Evolutionary conservation across 2,113 vertebrate species (phyloP).

Genomic region (Agelaius tricolor): DNA sequence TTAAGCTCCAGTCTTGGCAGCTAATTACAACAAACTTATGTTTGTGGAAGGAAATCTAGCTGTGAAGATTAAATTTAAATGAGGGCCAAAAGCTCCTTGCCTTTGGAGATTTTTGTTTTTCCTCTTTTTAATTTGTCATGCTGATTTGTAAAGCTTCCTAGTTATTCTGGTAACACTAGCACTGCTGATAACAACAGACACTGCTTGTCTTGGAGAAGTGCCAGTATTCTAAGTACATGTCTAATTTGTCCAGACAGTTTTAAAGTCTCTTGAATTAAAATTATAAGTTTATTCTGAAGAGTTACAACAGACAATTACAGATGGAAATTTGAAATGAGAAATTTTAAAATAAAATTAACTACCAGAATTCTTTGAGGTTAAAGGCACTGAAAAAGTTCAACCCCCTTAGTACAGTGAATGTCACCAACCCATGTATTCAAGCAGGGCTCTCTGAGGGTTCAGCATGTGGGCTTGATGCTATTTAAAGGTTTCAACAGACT

Average conservation of each 20-base stretch:
- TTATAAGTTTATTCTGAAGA: slow-evolving; percentile 35
- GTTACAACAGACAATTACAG: slow-evolving; percentile 16
- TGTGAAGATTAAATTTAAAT: slow-evolving; percentile 59
- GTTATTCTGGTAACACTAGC: slow-evolving; percentile 50
- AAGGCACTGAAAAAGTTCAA: background rate
- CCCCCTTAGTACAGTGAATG: background rate
- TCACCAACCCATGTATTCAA: background rate
- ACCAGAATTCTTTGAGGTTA: background rate
- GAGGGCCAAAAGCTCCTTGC: slow-evolving; percentile 39
- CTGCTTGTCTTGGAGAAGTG: slow-evolving; percentile 54
- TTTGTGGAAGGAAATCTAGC: slow-evolving; percentile 57
- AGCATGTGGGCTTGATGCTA: background rate
- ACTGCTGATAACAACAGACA: slow-evolving; percentile 59
- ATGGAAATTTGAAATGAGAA: slow-evolving; percentile 4
- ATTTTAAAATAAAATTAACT: background rate
- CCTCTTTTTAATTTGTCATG: slow-evolving; percentile 63
- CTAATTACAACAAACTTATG: slow-evolving; percentile 61
- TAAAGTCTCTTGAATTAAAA: slow-evolving; percentile 51
- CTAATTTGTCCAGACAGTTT: slow-evolving; percentile 65
- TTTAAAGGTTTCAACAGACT: background rate
- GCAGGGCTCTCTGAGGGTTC: background rate
- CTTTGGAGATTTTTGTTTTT: slow-evolving; percentile 50
- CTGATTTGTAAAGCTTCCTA: slow-evolving; percentile 58
- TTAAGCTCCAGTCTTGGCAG: slow-evolving; percentile 50
- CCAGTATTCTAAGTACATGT: slow-evolving; percentile 43